phyloP scores from a whole-genome alignment of 1,140 invertebrate species.

The Cyrtorhinus lividipennis region DNA sequence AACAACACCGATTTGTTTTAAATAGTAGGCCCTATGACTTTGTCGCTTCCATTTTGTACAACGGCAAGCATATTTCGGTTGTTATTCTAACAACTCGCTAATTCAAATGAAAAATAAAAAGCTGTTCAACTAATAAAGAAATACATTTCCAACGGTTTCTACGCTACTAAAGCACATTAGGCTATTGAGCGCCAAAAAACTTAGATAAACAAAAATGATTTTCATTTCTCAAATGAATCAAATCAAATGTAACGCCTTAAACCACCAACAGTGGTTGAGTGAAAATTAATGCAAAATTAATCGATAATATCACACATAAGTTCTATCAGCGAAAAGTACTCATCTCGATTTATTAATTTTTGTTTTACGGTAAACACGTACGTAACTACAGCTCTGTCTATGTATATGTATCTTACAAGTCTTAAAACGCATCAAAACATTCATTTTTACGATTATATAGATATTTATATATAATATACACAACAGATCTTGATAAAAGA shows the following conservation, averaged over 20 bases:
- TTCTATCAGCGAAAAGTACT: not conserved
- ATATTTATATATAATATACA: conserved; percentile 1
- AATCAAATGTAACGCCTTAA: not conserved
- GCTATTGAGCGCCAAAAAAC: not conserved
- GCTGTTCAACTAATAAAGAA: no score
- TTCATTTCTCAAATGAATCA: not conserved
- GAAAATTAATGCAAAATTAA: not conserved
- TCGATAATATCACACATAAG: conserved; percentile 1
- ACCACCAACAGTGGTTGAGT: not conserved
- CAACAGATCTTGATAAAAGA: conserved; percentile 3
- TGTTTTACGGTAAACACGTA: not conserved
- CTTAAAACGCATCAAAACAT: not conserved
- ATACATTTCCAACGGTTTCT: no score
- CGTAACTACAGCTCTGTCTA: not conserved
- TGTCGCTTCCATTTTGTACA: no score
- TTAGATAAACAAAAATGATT: no score
- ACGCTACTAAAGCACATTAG: not conserved
- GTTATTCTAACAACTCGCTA: no score
- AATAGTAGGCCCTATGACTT: no score
- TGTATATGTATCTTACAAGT: conserved; percentile 7
- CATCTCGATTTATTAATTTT: not conserved
- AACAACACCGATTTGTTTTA: no score
- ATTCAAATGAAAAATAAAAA: no score
- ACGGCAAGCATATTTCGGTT: no score
- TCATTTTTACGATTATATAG: not conserved